Percentiles rank a stretch among this genome's conserved stretches.
Conservation (phyloP, 2,113 vertebrate species). For the Parus major region DNA sequence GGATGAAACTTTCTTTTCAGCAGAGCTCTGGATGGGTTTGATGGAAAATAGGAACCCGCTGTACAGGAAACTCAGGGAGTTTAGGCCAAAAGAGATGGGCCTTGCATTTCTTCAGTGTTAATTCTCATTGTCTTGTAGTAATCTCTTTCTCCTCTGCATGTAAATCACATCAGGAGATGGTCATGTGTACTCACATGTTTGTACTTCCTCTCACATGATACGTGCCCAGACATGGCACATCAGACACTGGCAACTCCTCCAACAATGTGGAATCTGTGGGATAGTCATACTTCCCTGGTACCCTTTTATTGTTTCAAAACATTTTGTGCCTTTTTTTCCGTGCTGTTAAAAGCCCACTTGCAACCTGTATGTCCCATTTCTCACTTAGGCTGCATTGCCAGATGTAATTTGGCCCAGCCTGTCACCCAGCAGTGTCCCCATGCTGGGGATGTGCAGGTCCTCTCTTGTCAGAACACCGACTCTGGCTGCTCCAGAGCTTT, state of each 20-base stretch:
- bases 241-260: not conserved
- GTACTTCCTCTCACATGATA: not conserved
- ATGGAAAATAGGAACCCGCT: not conserved
- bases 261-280: not conserved
- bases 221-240: not conserved
- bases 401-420: not conserved
- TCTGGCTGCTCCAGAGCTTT: not conserved
- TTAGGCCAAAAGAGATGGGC: not conserved
- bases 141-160: not conserved
- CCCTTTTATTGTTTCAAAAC: not conserved
- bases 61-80: fast-evolving
- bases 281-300: not conserved
- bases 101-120: not conserved
- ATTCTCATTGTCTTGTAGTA: not conserved
- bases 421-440: not conserved
- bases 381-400: not conserved
- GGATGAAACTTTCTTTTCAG: not conserved
- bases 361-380: not conserved
- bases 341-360: not conserved
- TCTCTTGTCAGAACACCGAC: not conserved
- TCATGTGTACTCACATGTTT: not conserved
- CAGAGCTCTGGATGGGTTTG: not conserved
- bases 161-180: not conserved
- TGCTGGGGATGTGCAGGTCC: not conserved
- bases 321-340: not conserved